Conservation (phyloP, 1,140 invertebrate genomes). For the Bombus picipes region DNA sequence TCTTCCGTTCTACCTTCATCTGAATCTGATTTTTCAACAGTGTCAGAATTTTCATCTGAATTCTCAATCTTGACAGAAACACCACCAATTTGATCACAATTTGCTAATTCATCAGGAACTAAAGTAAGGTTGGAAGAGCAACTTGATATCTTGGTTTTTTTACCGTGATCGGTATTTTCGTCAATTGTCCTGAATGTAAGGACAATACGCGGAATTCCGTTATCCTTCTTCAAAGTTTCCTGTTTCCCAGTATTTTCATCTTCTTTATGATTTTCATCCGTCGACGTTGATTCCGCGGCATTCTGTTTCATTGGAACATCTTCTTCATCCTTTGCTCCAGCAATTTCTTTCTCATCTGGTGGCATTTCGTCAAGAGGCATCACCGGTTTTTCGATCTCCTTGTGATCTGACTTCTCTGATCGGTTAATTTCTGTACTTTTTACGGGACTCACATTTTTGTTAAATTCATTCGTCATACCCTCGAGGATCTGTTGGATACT, state of each 20-base stretch:
- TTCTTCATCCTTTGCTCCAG: slow-evolving; percentile 38
- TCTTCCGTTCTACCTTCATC: slow-evolving; percentile 63
- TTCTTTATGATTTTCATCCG: slow-evolving; percentile 60
- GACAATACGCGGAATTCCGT: slow-evolving; percentile 77
- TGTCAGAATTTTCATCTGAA: slow-evolving; percentile 75
- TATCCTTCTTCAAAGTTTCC: slow-evolving; percentile 73
- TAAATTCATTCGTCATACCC: slow-evolving; percentile 83
- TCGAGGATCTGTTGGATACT: slow-evolving; percentile 82
- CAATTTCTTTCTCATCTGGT: slow-evolving; percentile 36
- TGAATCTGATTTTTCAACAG: slow-evolving; percentile 72
- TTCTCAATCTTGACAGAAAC: slow-evolving; percentile 80
- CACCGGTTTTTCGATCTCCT: slow-evolving; percentile 23
- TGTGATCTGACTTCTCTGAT: slow-evolving; percentile 9
- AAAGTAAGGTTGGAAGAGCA: slow-evolving; percentile 78
- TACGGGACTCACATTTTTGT: slow-evolving; percentile 69
- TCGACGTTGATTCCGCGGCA: not conserved
- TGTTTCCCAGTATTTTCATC: slow-evolving; percentile 58
- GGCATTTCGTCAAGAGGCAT: not conserved
- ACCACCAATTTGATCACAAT: slow-evolving; percentile 79
- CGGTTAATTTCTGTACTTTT: slow-evolving; percentile 57
- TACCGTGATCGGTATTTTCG: slow-evolving; percentile 79
- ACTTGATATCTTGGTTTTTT: slow-evolving; percentile 80
- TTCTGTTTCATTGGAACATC: slow-evolving; percentile 1
- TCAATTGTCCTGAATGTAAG: slow-evolving; percentile 81
- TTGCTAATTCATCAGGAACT: slow-evolving; percentile 77